Evolutionary conservation across 2,797 vertebrate genomes (phyloP), one percentile per base, ranked within the genome.

Genomic region (Oryzias sinensis): DNA sequence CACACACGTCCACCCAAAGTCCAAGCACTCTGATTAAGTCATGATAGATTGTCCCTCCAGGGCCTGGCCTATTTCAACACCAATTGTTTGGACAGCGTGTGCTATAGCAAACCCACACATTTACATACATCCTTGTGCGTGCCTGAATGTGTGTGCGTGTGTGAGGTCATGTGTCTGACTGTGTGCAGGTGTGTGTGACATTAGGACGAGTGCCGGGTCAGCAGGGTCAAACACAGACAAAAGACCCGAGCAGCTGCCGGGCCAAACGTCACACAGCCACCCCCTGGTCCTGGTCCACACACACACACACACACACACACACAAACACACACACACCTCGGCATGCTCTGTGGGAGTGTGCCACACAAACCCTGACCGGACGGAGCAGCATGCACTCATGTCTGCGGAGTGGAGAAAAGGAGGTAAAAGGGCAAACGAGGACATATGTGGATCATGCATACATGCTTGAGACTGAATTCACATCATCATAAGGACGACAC

Each of bases 201-300:
- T 62, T 7, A 14, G 85, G 81, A 78, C 81, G 82, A 88, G 85
- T 88, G 81, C 79, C 83, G 15, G 83, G 82, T 85, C 86, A 87
- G 43, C 0, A 22, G 57, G 87, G 80, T 87, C 85, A 84, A 24
- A 29, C 63, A 4, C 55, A 49, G 60, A 88, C 77, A 89, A 89
- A 87, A 72, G 72, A 49, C 3, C 1, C 6, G 68, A 86, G 78
- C 83, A 81, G 90, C 88, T 91, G 90, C 88, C 83, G 59, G 85
- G 82, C 80, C 80, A 88, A 88, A 87, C 78, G 74, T 86, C 81
- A 79, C 47, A 65, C 70, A 40, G 48, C 48, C 14, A 9, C 14
- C 62, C n/a, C n/a, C n/a, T n/a, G 4, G 9, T n/a, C 16, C 37
- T 22, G 20, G 14, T 14, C 37, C 18, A 61, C 29, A 8, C 29